Evolutionary conservation across 2,797 vertebrate genomes (phyloP).

Genomic region (Coilia nasus): DNA sequence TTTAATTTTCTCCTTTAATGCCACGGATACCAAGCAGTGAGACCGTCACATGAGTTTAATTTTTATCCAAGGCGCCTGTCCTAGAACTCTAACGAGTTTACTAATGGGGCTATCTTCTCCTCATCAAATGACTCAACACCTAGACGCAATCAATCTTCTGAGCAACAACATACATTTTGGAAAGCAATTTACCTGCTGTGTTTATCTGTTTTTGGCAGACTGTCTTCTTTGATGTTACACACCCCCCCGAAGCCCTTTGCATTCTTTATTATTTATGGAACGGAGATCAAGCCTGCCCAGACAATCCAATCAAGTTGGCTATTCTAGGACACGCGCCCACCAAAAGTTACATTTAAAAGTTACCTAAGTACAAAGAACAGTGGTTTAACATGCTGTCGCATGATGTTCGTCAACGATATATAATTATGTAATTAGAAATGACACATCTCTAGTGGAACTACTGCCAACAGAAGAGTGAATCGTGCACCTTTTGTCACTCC

Average conservation of each 20-base stretch:
- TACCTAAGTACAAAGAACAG: background rate
- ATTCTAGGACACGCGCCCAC: background rate
- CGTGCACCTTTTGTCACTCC: too few relatives aligned
- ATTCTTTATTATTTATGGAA: background rate
- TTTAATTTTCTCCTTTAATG: constrained; percentile 52
- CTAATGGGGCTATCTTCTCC: constrained; percentile 23
- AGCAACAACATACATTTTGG: background rate
- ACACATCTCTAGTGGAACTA: too few relatives aligned
- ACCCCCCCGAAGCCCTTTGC: too few relatives aligned
- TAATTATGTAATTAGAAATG: too few relatives aligned
- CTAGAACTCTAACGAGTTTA: constrained; percentile 5
- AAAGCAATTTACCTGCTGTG: background rate
- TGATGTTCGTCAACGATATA: too few relatives aligned
- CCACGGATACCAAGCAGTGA: constrained; percentile 49
- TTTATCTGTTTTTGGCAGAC: background rate
- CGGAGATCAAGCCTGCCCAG: background rate
- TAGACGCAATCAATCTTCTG: constrained; percentile 34
- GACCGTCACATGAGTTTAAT: constrained; percentile 56
- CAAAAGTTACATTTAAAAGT: background rate
- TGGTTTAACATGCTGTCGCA: background rate
- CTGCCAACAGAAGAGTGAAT: too few relatives aligned
- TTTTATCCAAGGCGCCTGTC: constrained; percentile 40
- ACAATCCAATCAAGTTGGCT: background rate
- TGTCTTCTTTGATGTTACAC: background rate
- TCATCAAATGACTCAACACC: constrained; percentile 14